Evolutionary conservation across 2,888 invertebrate species (phyloP).

Genomic region (Lithosia quadra): DNA sequence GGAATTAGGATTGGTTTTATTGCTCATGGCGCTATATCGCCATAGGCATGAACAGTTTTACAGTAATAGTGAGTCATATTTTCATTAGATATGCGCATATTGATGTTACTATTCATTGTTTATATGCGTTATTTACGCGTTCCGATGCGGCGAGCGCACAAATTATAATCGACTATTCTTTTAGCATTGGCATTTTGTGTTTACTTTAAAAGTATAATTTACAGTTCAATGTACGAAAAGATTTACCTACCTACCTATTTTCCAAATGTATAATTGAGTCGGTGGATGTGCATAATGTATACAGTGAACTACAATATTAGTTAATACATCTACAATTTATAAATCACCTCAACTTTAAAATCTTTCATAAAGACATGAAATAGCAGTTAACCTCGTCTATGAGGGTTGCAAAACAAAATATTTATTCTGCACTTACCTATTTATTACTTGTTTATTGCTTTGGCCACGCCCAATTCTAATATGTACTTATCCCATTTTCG

Average conservation of each 20-base stretch:
- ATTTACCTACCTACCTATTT: background rate
- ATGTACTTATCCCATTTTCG: background rate
- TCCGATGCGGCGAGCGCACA: constrained; percentile 34
- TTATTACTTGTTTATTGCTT: background rate
- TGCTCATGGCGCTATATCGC: constrained; percentile 28
- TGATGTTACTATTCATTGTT: constrained; percentile 58
- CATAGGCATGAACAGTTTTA: constrained; percentile 21
- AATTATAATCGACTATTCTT: constrained; percentile 22
- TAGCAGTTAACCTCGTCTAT: background rate
- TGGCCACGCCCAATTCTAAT: background rate
- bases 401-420: background rate
- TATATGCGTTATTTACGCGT: constrained; percentile 53
- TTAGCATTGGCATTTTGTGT: constrained; percentile 27
- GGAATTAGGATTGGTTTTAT: constrained; percentile 22
- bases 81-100: constrained; percentile 54
- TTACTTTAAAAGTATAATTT: constrained; percentile 5
- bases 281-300: background rate
- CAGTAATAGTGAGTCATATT: constrained; percentile 48
- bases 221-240: background rate
- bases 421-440: too few species aligned
- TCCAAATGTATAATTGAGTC: background rate
- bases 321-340: background rate
- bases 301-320: background rate
- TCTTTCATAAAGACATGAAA: background rate
- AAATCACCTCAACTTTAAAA: background rate